Percentiles rank a stretch among this genome's conserved stretches.
These are phyloP conservation scores for Xestia sexstrigata DNA, from an alignment of 2,888 invertebrate genomes.

Conservation along the genomic window DNA sequence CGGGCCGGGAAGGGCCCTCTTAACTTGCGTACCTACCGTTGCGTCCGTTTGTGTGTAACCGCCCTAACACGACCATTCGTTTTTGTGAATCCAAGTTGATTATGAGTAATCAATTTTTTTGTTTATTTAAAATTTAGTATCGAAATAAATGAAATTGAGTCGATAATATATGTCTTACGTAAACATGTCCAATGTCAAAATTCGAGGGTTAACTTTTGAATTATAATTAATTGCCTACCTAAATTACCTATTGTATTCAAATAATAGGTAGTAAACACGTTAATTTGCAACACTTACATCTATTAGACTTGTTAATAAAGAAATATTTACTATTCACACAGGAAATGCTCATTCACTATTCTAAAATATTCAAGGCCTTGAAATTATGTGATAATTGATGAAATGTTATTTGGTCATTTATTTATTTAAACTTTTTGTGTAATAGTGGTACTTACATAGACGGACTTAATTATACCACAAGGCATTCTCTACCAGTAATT, in stretches of 20 bases:
- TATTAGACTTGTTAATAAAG: slow-evolving; percentile 14
- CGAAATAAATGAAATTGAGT: slow-evolving; percentile 69
- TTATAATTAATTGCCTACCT: slow-evolving; percentile 30
- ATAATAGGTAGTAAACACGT: background rate
- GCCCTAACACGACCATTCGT: slow-evolving; percentile 71
- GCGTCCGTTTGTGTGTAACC: slow-evolving; percentile 62
- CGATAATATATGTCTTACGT: slow-evolving; percentile 66
- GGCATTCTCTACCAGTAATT: background rate
- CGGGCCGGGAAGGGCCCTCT: too few species aligned
- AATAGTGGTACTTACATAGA: background rate
- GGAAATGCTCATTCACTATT: background rate
- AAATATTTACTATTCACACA: background rate
- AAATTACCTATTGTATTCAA: slow-evolving; percentile 23
- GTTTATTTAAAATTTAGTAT: slow-evolving; percentile 79
- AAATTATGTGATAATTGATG: background rate
- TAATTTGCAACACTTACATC: background rate
- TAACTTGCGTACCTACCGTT: background rate
- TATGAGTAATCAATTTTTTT: slow-evolving; percentile 78
- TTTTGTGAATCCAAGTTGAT: slow-evolving; percentile 79
- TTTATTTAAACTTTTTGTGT: background rate
- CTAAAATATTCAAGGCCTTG: background rate
- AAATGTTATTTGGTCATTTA: background rate
- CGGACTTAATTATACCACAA: background rate
- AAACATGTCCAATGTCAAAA: slow-evolving; percentile 56
- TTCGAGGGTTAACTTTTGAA: slow-evolving; percentile 39